Conservation (phyloP, 2,113 vertebrate genomes). For the Lasiurus cinereus region DNA sequence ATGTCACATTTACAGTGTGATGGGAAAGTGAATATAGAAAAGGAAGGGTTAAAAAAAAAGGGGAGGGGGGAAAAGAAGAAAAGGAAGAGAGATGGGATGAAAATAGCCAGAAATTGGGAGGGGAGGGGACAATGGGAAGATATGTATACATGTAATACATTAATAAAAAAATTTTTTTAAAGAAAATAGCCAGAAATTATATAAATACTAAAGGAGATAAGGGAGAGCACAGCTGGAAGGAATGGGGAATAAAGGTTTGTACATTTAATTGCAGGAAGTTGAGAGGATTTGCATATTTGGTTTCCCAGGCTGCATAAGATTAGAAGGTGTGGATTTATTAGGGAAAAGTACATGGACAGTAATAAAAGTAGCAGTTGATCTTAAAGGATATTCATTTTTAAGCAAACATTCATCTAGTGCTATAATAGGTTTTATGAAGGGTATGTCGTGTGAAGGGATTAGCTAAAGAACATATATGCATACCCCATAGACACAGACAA, state of each 20-base stretch:
- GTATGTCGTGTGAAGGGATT: background rate
- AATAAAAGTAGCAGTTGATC: constrained; percentile 31
- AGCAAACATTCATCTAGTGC: constrained; percentile 2
- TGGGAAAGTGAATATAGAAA: background rate
- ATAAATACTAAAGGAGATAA: background rate
- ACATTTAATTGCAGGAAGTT: background rate
- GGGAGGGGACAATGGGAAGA: too few relatives aligned
- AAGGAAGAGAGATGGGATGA: background rate
- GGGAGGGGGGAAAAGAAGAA: background rate
- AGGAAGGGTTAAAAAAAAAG: constrained; percentile 29
- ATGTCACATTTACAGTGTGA: background rate
- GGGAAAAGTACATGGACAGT: background rate
- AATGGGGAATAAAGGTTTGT: background rate
- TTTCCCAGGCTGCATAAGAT: background rate
- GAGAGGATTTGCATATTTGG: constrained; percentile 13
- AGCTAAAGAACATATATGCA: too few relatives aligned
- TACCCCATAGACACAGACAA: too few relatives aligned
- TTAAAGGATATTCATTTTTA: constrained; percentile 6
- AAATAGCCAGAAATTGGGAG: background rate
- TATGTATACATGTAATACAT: too few relatives aligned
- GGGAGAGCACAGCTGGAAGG: background rate
- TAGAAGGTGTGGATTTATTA: background rate
- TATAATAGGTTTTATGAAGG: constrained; percentile 20
- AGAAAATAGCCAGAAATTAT: background rate
- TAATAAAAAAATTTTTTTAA: background rate